Evolutionary conservation across 2,113 vertebrate genomes (phyloP).

Genomic region (Chaetodon auriga): DNA sequence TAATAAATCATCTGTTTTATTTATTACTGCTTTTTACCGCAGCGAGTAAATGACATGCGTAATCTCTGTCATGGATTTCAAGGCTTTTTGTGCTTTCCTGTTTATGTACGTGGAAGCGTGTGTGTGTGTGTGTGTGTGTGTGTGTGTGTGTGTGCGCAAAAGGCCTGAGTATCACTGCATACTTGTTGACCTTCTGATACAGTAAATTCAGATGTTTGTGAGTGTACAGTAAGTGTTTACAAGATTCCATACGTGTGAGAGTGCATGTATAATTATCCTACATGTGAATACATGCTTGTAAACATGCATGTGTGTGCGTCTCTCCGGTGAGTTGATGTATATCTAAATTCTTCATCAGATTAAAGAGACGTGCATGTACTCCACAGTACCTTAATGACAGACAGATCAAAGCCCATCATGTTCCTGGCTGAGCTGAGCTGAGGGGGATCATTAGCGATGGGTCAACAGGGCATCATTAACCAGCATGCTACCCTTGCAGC

Average conservation of each 20-base stretch:
- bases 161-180: not conserved
- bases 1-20: slow-evolving; percentile 82
- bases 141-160: not conserved
- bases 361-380: slow-evolving; percentile 57
- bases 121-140: not conserved
- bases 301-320: not conserved
- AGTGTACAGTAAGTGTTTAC: not conserved
- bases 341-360: slow-evolving; percentile 65
- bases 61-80: slow-evolving; percentile 71
- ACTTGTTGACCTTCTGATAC: not conserved
- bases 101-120: not conserved
- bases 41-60: slow-evolving; percentile 74
- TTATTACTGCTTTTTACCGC: slow-evolving; percentile 72
- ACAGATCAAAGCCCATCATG: slow-evolving; percentile 80
- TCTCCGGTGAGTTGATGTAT: slow-evolving; percentile 27
- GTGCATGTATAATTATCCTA: slow-evolving; percentile 14
- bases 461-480: slow-evolving; percentile 79
- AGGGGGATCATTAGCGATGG: slow-evolving; percentile 75
- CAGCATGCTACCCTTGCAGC: slow-evolving; percentile 54
- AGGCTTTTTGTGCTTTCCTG: slow-evolving; percentile 45
- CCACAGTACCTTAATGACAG: slow-evolving; percentile 71
- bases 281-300: not conserved
- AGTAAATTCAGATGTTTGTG: slow-evolving; percentile 10
- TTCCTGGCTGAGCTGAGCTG: slow-evolving; percentile 54
- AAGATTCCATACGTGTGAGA: not conserved